Conservation (phyloP, 2,888 invertebrate species). For the Leucania comma region DNA sequence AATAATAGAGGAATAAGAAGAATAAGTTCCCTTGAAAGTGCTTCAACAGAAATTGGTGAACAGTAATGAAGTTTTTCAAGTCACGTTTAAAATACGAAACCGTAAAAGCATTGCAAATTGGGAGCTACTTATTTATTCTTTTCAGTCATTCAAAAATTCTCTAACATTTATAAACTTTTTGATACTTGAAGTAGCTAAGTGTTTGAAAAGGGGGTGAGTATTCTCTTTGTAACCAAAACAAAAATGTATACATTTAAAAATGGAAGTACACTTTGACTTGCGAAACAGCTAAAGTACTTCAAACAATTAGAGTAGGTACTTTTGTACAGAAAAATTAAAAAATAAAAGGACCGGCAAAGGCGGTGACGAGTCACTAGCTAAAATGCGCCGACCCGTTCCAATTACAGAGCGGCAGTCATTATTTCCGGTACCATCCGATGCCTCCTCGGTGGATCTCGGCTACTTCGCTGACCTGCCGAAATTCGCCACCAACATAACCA, state of each 20-base stretch:
- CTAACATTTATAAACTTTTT: slow-evolving; percentile 39
- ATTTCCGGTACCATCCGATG: slow-evolving; percentile 86
- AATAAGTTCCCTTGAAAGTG: background rate
- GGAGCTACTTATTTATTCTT: slow-evolving; percentile 49
- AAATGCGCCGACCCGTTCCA: slow-evolving; percentile 83
- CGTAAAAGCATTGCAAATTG: slow-evolving; percentile 44
- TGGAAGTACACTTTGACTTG: slow-evolving; percentile 8
- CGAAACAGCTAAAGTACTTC: slow-evolving; percentile 28
- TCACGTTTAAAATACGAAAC: slow-evolving; percentile 43
- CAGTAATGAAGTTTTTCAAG: slow-evolving; percentile 39
- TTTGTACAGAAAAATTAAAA: slow-evolving; percentile 38
- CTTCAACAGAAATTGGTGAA: slow-evolving; percentile 17
- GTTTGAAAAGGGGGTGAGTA: slow-evolving; percentile 35
- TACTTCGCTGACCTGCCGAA: slow-evolving; percentile 84
- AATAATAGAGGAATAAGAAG: slow-evolving; percentile 1
- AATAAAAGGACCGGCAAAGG: slow-evolving; percentile 40
- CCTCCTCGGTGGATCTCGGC: slow-evolving; percentile 76
- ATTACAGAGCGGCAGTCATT: slow-evolving; percentile 89
- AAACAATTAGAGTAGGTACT: slow-evolving; percentile 42
- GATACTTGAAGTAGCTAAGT: slow-evolving; percentile 39
- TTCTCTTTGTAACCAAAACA: slow-evolving; percentile 35
- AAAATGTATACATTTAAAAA: slow-evolving; percentile 15
- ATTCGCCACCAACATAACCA: slow-evolving; percentile 76
- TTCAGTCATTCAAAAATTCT: slow-evolving; percentile 39
- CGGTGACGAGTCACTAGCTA: slow-evolving; percentile 63